Evolutionary conservation across 2,797 vertebrate species (phyloP), one percentile per base, ranked within the genome.

Genomic region (Gila robusta): DNA sequence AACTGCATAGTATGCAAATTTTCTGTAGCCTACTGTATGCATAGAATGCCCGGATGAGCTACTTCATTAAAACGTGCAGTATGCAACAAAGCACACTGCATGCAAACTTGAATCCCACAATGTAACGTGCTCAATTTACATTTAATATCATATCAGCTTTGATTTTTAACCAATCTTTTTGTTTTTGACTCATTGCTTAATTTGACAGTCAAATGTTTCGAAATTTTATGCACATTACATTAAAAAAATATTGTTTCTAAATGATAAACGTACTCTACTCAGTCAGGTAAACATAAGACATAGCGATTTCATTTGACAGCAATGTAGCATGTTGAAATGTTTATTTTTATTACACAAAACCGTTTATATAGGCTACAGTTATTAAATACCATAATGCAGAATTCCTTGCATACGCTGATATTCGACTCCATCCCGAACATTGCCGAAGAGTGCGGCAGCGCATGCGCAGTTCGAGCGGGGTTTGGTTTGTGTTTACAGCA

Each of bases 401-500:
- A 62, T 32, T 4, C 19, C 8, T 14, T 26, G 7, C 23, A 5
- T 9, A 32, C 39, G 56, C 56, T n/a, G 17, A 16, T 1, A 54
- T 67, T 14, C 82, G 62, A 32, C 14, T 49, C 49, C 5, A 5
- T 49, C 49, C 79, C 79, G 78, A 67, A 9, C 39, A 21, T 32
- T n/a, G 28, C 44, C n/a, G 54, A 73, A n/a, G 56, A 66, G 59
- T 47, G 72, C 35, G 26, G 12, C 10, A 3, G 86, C 87, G 84
- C 95, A 94, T 94, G 95, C 95, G 95, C 93, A 87, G 52, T 92
- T 54, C 0, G 70, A 26, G 90, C 91, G 91, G 92, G 92, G 91
- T 91, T 93, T 92, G 93, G 92, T 89, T 93, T 95, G 94, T 96
- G 96, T 96, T 96, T 96, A 96, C 95, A 95, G 95, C 93, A 89